A percentile compares a stretch with the other conserved stretches of the same genome.
phyloP scores from a whole-genome alignment of 1,140 invertebrate genomes.

The Neuroterus valhalla region DNA sequence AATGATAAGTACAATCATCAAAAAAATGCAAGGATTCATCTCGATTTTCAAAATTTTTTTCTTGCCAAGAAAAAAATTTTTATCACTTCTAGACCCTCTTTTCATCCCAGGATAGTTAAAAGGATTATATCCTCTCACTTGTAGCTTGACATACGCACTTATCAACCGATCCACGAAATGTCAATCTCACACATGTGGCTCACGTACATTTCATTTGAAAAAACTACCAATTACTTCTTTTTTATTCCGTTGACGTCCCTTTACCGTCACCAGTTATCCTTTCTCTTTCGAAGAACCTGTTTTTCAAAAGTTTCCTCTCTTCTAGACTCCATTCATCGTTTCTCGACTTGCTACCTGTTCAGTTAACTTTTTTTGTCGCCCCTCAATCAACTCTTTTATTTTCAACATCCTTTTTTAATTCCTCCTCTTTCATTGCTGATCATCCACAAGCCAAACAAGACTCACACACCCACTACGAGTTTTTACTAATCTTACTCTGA shows the following conservation, averaged over 20 bases:
- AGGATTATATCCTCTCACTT: not conserved
- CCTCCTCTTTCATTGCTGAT: not conserved
- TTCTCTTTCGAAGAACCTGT: conserved; percentile 6
- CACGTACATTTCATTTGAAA: not conserved
- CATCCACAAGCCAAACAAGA: not conserved
- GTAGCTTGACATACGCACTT: not conserved
- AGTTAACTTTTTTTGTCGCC: no score
- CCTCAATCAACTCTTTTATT: no score
- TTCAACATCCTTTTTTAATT: conserved; percentile 3
- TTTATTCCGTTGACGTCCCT: conserved; percentile 13
- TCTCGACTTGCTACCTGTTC: not conserved
- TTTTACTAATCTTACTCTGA: not conserved
- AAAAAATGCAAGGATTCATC: no score
- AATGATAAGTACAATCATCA: no score
- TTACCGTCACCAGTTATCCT: not conserved
- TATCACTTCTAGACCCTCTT: no score
- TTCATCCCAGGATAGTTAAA: not conserved
- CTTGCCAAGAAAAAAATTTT: no score
- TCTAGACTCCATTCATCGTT: not conserved
- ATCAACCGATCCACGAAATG: conserved; percentile 1
- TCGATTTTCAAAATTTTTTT: no score
- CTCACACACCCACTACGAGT: no score
- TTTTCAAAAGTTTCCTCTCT: not conserved
- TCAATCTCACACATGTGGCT: not conserved
- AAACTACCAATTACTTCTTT: not conserved